Percentiles rank a stretch among this genome's conserved stretches.
phyloP scores from a whole-genome alignment of 2,113 vertebrate species.

The Columba livia region DNA sequence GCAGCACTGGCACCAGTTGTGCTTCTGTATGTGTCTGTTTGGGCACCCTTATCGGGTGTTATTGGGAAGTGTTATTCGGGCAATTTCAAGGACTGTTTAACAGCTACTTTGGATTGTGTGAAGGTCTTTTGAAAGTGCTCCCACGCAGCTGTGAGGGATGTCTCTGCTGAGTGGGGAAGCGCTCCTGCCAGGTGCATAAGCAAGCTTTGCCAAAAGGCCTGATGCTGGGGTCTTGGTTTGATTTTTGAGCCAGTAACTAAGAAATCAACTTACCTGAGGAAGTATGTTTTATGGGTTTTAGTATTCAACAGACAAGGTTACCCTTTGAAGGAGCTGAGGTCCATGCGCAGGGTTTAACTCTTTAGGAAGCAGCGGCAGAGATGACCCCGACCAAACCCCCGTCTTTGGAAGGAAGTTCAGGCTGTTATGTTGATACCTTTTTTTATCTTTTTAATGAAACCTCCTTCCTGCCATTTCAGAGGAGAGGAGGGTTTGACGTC shows the following conservation, averaged over 20 bases:
- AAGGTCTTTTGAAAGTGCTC: neutral
- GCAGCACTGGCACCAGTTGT: neutral
- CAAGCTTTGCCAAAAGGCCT: neutral
- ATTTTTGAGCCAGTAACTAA: neutral
- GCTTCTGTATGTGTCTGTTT: neutral
- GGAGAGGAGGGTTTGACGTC: constrained; percentile 71
- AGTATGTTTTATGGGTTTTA: neutral
- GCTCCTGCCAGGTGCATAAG: fast-evolving
- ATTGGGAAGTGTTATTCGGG: neutral
- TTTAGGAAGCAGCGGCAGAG: neutral
- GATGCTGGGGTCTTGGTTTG: neutral
- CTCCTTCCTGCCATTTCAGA: constrained; percentile 58
- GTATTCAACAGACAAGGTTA: neutral
- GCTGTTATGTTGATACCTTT: constrained; percentile 55
- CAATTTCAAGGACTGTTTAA: neutral
- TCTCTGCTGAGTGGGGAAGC: neutral
- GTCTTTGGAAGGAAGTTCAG: constrained; percentile 60
- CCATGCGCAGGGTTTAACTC: neutral
- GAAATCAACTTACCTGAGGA: neutral
- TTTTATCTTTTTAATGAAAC: constrained; percentile 67
- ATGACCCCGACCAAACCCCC: constrained; percentile 30
- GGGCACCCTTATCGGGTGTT: neutral
- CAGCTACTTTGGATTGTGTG: neutral
- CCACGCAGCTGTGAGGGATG: fast-evolving
- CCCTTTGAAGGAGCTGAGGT: neutral